Evolutionary conservation across 2,797 vertebrate genomes (phyloP), one percentile per base, ranked within the genome.

Genomic region (Epinephelus awoara): DNA sequence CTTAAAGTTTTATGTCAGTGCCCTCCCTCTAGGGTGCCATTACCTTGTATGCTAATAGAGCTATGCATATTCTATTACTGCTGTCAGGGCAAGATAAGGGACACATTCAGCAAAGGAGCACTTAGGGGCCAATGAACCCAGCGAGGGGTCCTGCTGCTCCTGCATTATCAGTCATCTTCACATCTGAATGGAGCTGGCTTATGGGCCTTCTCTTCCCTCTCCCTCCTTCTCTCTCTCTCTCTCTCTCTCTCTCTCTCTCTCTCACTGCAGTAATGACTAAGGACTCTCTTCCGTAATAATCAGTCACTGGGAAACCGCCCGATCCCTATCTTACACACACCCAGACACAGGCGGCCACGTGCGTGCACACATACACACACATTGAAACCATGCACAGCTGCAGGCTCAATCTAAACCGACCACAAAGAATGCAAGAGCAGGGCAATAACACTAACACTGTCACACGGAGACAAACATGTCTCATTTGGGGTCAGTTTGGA

Each of bases 21-120:
- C 96, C 96, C 96, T 96, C 96, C 96, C 96, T 96, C 96, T 93
- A 94, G 95, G 97, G 96, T 95, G 95, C 96, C 95, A 96, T 97
- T 97, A 96, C 92, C 96, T 95, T 91, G 94, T 97, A 96, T 97
- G 97, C 96, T 98, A 97, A 98, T 97, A 95, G 97, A 94, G 88
- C 94, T 94, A 95, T 97, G 97, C 96, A 97, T 98, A 97, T 97
- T 97, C 96, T 96, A 97, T 97, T 96, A 98, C 96, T 77, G 85
- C 97, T 95, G 96, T 96, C 96, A 95, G 95, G 93, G 85, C 93
- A 95, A 96, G 96, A 97, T 96, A 94, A 97, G 96, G 94, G 91
- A 95, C 94, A 92, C 93, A 95, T 96, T 96, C 94, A 90, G 94
- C 95, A 90, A 96, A 95, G 94, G 94, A 97, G 95, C 96, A 96